A percentile compares a stretch with the other conserved stretches of the same genome.
Conservation (phyloP, 2,797 vertebrate species). For the Petrocephalus schoutedeni region DNA sequence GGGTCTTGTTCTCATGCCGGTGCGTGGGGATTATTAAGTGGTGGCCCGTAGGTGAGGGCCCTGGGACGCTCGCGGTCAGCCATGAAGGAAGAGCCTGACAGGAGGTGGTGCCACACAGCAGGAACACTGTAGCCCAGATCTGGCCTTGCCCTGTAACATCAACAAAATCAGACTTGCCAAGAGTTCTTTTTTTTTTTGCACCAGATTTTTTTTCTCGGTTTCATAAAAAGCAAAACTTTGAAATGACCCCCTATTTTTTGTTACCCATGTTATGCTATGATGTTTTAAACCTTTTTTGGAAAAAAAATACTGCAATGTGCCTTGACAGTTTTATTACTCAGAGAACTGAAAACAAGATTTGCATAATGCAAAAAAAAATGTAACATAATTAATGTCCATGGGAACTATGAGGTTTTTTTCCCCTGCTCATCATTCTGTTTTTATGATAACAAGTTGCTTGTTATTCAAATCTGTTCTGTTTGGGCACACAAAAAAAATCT, state of each 20-base stretch:
- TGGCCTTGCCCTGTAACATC: neutral
- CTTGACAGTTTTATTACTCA: neutral
- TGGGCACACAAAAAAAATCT: neutral
- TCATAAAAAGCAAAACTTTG: neutral
- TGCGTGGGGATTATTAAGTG: neutral
- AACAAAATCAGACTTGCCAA: neutral
- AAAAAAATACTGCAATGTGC: neutral
- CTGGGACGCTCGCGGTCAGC: neutral
- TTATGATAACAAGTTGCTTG: neutral
- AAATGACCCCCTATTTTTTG: neutral
- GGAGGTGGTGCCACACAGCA: neutral
- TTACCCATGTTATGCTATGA: neutral
- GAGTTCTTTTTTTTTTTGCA: neutral
- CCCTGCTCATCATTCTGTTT: neutral
- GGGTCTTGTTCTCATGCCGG: neutral
- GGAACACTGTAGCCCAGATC: neutral
- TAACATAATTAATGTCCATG: neutral
- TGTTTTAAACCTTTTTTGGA: neutral
- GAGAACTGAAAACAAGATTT: neutral
- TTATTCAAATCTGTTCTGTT: constrained; percentile 8
- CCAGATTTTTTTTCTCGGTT: neutral
- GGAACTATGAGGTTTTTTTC: neutral
- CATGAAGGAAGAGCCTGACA: neutral
- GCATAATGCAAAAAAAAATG: constrained; percentile 9
- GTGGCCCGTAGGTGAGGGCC: neutral